Percentiles rank a stretch among this genome's conserved stretches.
These are phyloP conservation scores for Linurgus olivaceus DNA, from an alignment of 2,797 vertebrate genomes.

Conservation along the genomic window DNA sequence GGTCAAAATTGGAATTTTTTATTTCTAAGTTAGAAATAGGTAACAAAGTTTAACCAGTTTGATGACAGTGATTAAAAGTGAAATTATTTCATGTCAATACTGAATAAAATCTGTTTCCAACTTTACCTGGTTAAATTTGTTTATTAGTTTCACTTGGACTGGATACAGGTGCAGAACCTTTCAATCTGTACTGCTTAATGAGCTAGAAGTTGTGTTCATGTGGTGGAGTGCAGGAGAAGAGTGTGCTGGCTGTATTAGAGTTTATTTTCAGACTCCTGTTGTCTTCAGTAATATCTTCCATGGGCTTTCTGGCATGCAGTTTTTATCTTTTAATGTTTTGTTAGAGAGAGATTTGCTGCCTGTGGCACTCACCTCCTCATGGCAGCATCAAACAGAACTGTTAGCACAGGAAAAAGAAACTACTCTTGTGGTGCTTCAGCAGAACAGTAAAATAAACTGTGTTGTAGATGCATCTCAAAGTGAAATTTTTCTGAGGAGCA, in stretches of 20 bases:
- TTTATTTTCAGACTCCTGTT: not conserved
- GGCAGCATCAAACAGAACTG: not conserved
- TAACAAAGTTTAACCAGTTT: accelerated
- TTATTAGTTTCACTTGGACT: not conserved
- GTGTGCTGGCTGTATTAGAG: not conserved
- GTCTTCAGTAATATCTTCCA: not conserved
- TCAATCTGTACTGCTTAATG: not conserved
- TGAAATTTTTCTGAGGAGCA: not conserved
- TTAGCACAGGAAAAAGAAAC: not conserved
- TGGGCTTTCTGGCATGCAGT: not conserved
- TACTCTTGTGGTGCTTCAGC: not conserved
- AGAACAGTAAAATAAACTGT: not conserved
- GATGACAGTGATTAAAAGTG: not conserved
- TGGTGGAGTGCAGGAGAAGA: not conserved
- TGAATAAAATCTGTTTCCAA: not conserved
- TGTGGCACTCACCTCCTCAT: not conserved
- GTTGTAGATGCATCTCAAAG: not conserved
- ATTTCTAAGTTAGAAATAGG: not conserved
- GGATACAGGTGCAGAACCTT: not conserved
- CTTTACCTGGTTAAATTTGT: not conserved
- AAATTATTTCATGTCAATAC: not conserved
- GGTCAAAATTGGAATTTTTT: not conserved
- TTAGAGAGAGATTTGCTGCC: not conserved
- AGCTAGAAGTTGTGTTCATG: not conserved
- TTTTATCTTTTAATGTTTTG: not conserved